Evolutionary conservation across 2,797 vertebrate species (phyloP), one percentile per base, ranked within the genome.

Genomic region (Malurus splendens): DNA sequence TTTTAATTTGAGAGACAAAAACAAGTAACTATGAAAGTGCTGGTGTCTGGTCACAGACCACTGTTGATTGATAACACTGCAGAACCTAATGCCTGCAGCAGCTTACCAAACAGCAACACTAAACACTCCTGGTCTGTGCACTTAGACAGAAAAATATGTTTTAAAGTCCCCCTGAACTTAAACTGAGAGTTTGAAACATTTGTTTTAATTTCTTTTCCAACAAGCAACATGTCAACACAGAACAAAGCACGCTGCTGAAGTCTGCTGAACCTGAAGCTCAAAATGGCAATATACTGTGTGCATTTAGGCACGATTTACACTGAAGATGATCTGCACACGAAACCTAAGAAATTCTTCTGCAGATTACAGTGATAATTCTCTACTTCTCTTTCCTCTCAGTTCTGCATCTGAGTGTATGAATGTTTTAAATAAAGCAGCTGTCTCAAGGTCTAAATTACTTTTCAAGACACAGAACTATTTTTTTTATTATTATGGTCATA

Each of bases 391-490:
- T 82, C n/a, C 51, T 85, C 47, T 68, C 61, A 72, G 44, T 65
- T 77, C 57, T 72, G 44, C 56, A 68, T 55, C 38, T 32, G 22
- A 75, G 8, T 28, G 9, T 12, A 32, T 33, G 20, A 52, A 36
- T 17, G 6, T 52, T 92, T 89, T 82, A 83, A 87, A 89, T 59
- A 12, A 90, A 94, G 88, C 48, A 87, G 48, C 61, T 87, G 65
- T 81, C 84, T 61, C 48, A 44, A 92, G 42, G 36, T 55, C 55
- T 52, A 66, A 93, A 90, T 59, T 47, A 78, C 68, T 93, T 92
- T 90, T 82, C 84, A 91, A 85, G 65, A 50, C 30, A 82, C 27
- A 82, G 59, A 75, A 60, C 11, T 15, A 1, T 14, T n/a, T 38
- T 64, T 90, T 86, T 85, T 89, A 71, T 82, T 86, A 77, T 68